phyloP scores from a whole-genome alignment of 2,113 vertebrate genomes.

The Ceyx melanurus region DNA sequence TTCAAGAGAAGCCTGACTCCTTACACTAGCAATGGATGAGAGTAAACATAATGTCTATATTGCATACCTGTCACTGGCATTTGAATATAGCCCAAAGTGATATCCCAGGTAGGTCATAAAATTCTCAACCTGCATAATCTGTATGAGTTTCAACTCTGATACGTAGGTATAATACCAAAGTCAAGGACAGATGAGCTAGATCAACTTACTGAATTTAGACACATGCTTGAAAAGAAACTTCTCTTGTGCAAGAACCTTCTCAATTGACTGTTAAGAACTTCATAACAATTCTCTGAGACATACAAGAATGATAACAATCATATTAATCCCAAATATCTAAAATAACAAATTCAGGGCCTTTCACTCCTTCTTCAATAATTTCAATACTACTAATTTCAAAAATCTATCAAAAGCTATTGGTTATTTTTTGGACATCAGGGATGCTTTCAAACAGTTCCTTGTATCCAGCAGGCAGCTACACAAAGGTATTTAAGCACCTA shows the following conservation, averaged over 20 bases:
- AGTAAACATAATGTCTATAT: neutral
- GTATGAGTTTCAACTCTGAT: neutral
- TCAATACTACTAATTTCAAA: neutral
- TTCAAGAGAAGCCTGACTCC: neutral
- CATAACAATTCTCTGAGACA: neutral
- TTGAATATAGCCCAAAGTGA: neutral
- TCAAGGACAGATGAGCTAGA: neutral
- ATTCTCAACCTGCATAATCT: neutral
- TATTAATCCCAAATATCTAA: neutral
- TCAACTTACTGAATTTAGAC: neutral
- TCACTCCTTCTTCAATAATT: neutral
- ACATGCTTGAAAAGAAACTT: neutral
- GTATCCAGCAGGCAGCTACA: neutral
- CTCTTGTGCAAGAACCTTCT: neutral
- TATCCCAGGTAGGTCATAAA: neutral
- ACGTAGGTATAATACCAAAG: neutral
- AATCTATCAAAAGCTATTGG: neutral
- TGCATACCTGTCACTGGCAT: neutral
- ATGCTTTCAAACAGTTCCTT: neutral
- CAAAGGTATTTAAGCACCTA: slow-evolving; percentile 4
- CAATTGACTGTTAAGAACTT: neutral
- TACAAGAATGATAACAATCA: rapidly evolving
- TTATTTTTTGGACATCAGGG: neutral
- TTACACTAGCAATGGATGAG: neutral
- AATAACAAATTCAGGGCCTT: neutral